phyloP scores from a whole-genome alignment of 2,888 invertebrate genomes.

The Hybos culiciformis region DNA sequence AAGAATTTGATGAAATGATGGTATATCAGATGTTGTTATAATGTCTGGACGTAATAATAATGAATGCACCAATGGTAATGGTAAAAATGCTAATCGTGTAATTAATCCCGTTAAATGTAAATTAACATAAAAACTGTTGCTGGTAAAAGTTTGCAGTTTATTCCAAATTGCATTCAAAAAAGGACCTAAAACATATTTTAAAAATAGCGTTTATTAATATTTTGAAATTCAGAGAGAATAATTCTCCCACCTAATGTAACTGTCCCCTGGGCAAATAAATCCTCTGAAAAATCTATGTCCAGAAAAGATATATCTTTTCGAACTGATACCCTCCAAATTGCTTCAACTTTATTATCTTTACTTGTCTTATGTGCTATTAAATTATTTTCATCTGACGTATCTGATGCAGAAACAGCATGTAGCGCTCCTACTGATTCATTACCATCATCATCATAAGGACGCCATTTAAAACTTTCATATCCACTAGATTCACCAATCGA shows the following conservation, averaged over 20 bases:
- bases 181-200: constrained; percentile 42
- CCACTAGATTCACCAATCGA: constrained; percentile 61
- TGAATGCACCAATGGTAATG: constrained; percentile 76
- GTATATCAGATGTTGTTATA: constrained; percentile 79
- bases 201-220: not conserved
- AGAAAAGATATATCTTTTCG: constrained; percentile 27
- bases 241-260: constrained; percentile 29
- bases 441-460: constrained; percentile 37
- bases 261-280: constrained; percentile 36
- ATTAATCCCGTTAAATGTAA: constrained; percentile 77
- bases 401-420: constrained; percentile 11
- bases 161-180: constrained; percentile 68
- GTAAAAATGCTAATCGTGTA: constrained; percentile 72
- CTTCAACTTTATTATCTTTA: constrained; percentile 17
- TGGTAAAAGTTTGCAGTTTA: constrained; percentile 70
- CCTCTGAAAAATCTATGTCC: constrained; percentile 35
- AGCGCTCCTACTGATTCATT: constrained; percentile 12
- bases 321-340: constrained; percentile 27
- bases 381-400: constrained; percentile 27
- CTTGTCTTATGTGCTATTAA: constrained; percentile 11
- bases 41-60: constrained; percentile 74
- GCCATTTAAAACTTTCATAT: constrained; percentile 56
- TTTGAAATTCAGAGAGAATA: not conserved
- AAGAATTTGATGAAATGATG: constrained; percentile 79
- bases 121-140: constrained; percentile 73